Conservation (phyloP, 2,888 invertebrate species). For the Chalcosyrphus nemorum region DNA sequence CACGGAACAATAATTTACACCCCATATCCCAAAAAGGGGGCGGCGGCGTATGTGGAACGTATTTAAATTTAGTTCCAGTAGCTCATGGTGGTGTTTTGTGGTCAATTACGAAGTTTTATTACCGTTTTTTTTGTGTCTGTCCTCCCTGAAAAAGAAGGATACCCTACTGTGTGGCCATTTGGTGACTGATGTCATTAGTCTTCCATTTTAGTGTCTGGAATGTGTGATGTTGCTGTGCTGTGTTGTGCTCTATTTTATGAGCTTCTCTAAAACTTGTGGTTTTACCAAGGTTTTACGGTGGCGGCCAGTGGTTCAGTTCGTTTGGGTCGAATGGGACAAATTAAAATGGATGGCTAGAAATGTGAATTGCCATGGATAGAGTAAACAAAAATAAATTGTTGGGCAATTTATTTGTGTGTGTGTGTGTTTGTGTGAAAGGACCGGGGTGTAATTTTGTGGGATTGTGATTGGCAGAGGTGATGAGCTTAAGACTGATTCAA, state of each 20-base stretch:
- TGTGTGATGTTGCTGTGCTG: not conserved
- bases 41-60: slow-evolving; percentile 16
- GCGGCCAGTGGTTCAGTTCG: not conserved
- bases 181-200: slow-evolving; percentile 15
- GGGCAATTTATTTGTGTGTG: not conserved
- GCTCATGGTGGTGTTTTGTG: not conserved
- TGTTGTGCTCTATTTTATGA: not conserved
- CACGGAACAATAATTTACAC: not conserved
- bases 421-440: too few relatives aligned
- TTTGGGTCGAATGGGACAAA: not conserved
- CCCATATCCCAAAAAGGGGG: too few relatives aligned
- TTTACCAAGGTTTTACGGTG: not conserved
- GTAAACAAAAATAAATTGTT: slow-evolving; percentile 1
- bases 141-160: not conserved
- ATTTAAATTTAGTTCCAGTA: slow-evolving; percentile 3
- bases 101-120: slow-evolving; percentile 19
- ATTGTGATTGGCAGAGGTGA: slow-evolving; percentile 7
- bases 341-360: not conserved
- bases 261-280: slow-evolving; percentile 7
- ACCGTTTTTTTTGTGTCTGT: not conserved
- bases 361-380: not conserved
- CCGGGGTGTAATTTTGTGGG: slow-evolving; percentile 5
- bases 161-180: not conserved
- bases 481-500: slow-evolving; percentile 3
- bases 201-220: not conserved